Evolutionary conservation across 2,113 vertebrate genomes (phyloP).

Genomic region (Archocentrus centrarchus): DNA sequence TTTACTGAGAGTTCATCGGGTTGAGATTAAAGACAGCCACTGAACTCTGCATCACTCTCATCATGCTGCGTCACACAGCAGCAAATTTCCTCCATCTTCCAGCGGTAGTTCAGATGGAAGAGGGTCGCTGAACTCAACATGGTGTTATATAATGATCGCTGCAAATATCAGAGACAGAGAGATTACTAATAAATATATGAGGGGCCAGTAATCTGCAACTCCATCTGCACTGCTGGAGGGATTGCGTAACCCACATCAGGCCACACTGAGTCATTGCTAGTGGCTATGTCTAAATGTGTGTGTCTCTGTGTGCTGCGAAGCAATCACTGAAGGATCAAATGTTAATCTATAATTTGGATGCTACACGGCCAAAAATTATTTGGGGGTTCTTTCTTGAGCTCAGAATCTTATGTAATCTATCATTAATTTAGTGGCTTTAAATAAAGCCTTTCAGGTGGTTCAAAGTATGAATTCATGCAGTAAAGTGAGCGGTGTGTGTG

Average conservation of each 20-base stretch:
- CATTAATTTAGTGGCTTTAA: not conserved
- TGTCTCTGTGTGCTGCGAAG: constrained; percentile 14
- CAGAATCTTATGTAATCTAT: constrained; percentile 14
- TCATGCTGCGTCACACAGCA: not conserved
- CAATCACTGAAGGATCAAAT: constrained; percentile 36
- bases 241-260: constrained; percentile 69
- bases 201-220: constrained; percentile 67
- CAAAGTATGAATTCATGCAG: constrained; percentile 10
- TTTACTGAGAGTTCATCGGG: constrained; percentile 12
- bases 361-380: not conserved
- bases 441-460: constrained; percentile 2
- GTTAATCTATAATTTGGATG: constrained; percentile 40
- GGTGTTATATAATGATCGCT: constrained; percentile 60
- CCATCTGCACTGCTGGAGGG: constrained; percentile 67
- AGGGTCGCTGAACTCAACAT: constrained; percentile 32
- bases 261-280: constrained; percentile 46
- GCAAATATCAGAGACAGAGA: constrained; percentile 60
- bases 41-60: constrained; percentile 11
- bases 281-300: constrained; percentile 20
- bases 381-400: not conserved
- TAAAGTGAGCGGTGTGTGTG: not conserved
- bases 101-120: constrained; percentile 21
- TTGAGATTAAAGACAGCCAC: constrained; percentile 8
- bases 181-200: constrained; percentile 72
- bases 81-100: constrained; percentile 11